Percentiles rank a stretch among this genome's conserved stretches.
These are phyloP conservation scores for Montifringilla adamsi DNA, from an alignment of 2,113 vertebrate genomes.

Conservation along the genomic window DNA sequence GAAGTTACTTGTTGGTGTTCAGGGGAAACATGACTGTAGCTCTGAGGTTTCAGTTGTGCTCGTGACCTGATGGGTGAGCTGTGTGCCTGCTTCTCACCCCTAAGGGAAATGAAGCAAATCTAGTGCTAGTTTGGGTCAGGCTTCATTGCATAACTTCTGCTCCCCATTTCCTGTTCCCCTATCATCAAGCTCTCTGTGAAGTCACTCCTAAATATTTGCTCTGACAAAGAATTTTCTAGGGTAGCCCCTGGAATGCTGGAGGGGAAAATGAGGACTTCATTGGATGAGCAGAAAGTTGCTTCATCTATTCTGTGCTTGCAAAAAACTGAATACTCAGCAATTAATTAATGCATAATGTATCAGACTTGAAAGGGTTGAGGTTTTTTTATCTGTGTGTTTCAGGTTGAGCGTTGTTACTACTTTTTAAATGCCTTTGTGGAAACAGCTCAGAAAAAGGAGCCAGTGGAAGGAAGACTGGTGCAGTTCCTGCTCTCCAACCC, in stretches of 20 bases:
- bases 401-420: conserved; percentile 96
- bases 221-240: background rate
- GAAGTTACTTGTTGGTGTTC: background rate
- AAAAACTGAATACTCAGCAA: background rate
- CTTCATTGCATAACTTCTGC: background rate
- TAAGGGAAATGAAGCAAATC: background rate
- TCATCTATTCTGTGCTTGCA: background rate
- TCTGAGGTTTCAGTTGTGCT: background rate
- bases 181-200: background rate
- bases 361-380: rapidly evolving
- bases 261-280: background rate
- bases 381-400: background rate
- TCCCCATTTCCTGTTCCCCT: background rate
- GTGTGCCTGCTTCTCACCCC: background rate
- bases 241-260: background rate
- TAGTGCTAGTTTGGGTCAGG: background rate
- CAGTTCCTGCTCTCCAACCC: conserved; percentile 94
- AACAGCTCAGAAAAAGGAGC: conserved; percentile 89
- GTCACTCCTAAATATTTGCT: background rate
- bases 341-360: background rate
- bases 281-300: background rate
- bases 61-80: background rate
- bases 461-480: conserved; percentile 88
- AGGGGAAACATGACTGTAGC: rapidly evolving
- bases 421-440: conserved; percentile 91